A percentile compares a stretch with the other conserved stretches of the same genome.
Evolutionary conservation across 2,888 invertebrate species (phyloP).

Genomic region (Caradrina clavipalpis): DNA sequence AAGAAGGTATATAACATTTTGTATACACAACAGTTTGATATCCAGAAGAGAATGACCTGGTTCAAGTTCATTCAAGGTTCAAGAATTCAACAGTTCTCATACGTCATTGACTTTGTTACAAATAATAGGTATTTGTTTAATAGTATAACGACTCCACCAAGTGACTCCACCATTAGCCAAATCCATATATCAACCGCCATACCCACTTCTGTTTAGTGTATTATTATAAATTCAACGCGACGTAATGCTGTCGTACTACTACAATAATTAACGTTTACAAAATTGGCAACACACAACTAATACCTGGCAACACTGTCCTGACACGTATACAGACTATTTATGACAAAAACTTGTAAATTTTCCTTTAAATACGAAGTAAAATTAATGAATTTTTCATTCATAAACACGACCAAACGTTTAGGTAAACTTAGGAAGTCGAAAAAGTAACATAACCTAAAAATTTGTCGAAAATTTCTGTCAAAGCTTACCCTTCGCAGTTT

Average conservation of each 20-base stretch:
- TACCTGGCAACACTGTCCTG: slow-evolving; percentile 55
- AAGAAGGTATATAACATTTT: not conserved
- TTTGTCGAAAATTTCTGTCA: slow-evolving; percentile 69
- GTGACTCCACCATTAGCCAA: slow-evolving; percentile 13
- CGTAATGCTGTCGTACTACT: slow-evolving; percentile 33
- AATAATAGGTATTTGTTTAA: slow-evolving; percentile 5
- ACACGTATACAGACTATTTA: slow-evolving; percentile 59
- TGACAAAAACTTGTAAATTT: slow-evolving; percentile 36
- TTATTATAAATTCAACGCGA: slow-evolving; percentile 48
- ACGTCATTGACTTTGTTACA: slow-evolving; percentile 26
- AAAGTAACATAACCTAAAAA: slow-evolving; percentile 71
- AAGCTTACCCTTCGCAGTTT: slow-evolving; percentile 75
- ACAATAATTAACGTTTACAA: slow-evolving; percentile 55
- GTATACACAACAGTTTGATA: not conserved
- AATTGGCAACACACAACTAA: slow-evolving; percentile 63
- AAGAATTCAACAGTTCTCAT: slow-evolving; percentile 18
- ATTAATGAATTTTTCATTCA: slow-evolving; percentile 6
- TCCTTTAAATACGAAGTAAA: not conserved
- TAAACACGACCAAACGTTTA: slow-evolving; percentile 1
- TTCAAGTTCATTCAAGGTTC: slow-evolving; percentile 48
- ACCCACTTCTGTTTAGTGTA: slow-evolving; percentile 32
- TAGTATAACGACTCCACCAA: not conserved
- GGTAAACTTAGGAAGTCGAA: slow-evolving; percentile 24
- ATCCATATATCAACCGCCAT: slow-evolving; percentile 16
- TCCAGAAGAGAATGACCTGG: not conserved